Percentiles rank a stretch among this genome's conserved stretches.
These are phyloP conservation scores for Brachirus orientalis DNA, from an alignment of 2,113 vertebrate species.

Conservation along the genomic window DNA sequence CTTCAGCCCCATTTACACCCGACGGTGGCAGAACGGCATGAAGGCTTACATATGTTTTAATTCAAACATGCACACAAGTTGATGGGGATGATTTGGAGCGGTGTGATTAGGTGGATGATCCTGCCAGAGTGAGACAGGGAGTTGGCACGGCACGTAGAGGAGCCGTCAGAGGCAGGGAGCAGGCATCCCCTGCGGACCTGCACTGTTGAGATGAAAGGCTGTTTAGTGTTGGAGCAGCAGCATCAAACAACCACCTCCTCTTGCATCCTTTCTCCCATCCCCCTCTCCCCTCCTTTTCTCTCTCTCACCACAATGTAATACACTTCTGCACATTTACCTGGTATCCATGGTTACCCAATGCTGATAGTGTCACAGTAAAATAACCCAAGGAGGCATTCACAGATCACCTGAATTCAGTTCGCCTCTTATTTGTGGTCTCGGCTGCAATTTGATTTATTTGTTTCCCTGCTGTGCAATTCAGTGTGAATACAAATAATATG, in stretches of 20 bases:
- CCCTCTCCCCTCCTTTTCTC: slow-evolving; percentile 54
- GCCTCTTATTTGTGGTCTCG: slow-evolving; percentile 62
- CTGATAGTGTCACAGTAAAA: slow-evolving; percentile 73
- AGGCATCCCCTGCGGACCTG: slow-evolving; percentile 77
- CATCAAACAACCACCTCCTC: slow-evolving; percentile 80
- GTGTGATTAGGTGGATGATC: slow-evolving; percentile 65
- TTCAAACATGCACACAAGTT: slow-evolving; percentile 46
- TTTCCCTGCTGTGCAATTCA: slow-evolving; percentile 63
- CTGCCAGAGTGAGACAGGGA: slow-evolving; percentile 65
- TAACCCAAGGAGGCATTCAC: slow-evolving; percentile 79
- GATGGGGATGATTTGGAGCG: slow-evolving; percentile 60
- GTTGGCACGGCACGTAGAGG: slow-evolving; percentile 67
- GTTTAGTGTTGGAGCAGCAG: slow-evolving; percentile 79
- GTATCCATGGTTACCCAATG: slow-evolving; percentile 80
- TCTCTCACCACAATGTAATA: slow-evolving; percentile 74
- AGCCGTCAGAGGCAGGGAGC: slow-evolving; percentile 71
- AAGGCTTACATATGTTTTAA: slow-evolving; percentile 69
- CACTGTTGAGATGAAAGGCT: slow-evolving; percentile 81
- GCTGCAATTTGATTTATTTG: slow-evolving; percentile 70
- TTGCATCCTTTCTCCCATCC: slow-evolving; percentile 71
- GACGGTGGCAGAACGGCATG: slow-evolving; percentile 29
- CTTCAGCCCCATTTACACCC: slow-evolving; percentile 58
- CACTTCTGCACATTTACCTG: slow-evolving; percentile 81
- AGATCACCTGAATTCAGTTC: slow-evolving; percentile 79
- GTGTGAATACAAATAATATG: slow-evolving; percentile 76